phyloP scores from a whole-genome alignment of 2,888 invertebrate genomes.

The Gymnoscelis rufifasciata region DNA sequence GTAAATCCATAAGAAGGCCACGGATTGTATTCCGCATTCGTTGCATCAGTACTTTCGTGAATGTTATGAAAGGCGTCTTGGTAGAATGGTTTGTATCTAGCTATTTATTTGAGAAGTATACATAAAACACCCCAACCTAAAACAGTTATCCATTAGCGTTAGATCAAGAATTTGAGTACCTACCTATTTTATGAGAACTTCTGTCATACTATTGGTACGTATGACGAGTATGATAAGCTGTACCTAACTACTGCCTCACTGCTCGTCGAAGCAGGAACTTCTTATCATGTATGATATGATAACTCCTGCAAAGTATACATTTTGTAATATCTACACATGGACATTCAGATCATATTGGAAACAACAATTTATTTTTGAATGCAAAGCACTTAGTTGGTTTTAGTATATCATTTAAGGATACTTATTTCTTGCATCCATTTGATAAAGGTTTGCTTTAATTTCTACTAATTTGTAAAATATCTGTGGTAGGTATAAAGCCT shows the following conservation, averaged over 20 bases:
- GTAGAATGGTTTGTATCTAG: constrained; percentile 87
- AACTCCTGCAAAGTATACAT: constrained; percentile 83
- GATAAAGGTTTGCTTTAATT: constrained; percentile 70
- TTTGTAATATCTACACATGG: constrained; percentile 94
- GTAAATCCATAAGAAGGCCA: constrained; percentile 89
- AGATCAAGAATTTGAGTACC: no score
- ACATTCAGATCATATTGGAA: constrained; percentile 96
- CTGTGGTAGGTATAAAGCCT: no score
- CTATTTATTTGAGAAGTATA: no score
- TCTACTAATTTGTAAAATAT: constrained; percentile 12
- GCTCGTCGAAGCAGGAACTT: no score
- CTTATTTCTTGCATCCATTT: constrained; percentile 85
- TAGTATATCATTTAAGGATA: constrained; percentile 84
- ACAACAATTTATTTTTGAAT: constrained; percentile 92
- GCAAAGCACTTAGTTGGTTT: constrained; percentile 92
- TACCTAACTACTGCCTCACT: no score
- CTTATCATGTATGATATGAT: no score
- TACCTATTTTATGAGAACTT: no score
- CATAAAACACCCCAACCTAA: no score
- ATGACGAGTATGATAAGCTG: no score
- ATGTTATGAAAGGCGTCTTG: constrained; percentile 96
- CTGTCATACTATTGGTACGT: no score
- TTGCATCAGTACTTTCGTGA: constrained; percentile 83
- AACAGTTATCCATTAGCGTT: no score
- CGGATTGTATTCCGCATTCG: constrained; percentile 83